Conservation (phyloP, 2,888 invertebrate genomes). For the Timema podura region DNA sequence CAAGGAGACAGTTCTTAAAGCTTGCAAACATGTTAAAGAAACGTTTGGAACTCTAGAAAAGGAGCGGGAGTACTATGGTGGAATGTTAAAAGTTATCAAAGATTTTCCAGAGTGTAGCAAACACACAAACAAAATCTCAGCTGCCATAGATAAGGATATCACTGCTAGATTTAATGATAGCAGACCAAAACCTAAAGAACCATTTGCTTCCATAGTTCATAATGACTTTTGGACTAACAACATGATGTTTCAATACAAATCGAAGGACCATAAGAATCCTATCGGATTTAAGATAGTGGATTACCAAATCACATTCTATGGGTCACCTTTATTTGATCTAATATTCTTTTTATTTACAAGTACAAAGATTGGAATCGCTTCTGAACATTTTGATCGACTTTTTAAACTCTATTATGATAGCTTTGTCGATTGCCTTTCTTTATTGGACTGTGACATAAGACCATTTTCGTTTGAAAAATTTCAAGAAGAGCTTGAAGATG, state of each 20-base stretch:
- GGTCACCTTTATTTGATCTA: conserved; percentile 52
- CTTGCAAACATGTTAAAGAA: conserved; percentile 2
- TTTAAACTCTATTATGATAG: conserved; percentile 51
- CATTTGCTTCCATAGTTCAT: conserved; percentile 54
- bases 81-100: too few relatives aligned
- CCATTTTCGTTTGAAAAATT: conserved; percentile 44
- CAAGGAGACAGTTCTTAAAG: conserved; percentile 40
- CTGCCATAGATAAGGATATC: conserved; percentile 15
- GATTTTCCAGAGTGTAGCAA: too few relatives aligned
- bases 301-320: conserved; percentile 53
- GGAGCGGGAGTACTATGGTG: conserved; percentile 20
- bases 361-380: conserved; percentile 45
- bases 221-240: conserved; percentile 61
- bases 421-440: conserved; percentile 46
- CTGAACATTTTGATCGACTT: conserved; percentile 49
- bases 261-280: conserved; percentile 36
- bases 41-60: conserved; percentile 35
- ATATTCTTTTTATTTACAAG: conserved; percentile 55
- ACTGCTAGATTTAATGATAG: neutral
- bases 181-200: conserved; percentile 37
- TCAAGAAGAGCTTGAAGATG: conserved; percentile 45
- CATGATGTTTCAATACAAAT: conserved; percentile 51
- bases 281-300: conserved; percentile 55
- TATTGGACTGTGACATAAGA: conserved; percentile 44
- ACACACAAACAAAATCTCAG: conserved; percentile 19